phyloP scores from a whole-genome alignment of 2,797 vertebrate genomes.

The Eurystomus glaucurus region DNA sequence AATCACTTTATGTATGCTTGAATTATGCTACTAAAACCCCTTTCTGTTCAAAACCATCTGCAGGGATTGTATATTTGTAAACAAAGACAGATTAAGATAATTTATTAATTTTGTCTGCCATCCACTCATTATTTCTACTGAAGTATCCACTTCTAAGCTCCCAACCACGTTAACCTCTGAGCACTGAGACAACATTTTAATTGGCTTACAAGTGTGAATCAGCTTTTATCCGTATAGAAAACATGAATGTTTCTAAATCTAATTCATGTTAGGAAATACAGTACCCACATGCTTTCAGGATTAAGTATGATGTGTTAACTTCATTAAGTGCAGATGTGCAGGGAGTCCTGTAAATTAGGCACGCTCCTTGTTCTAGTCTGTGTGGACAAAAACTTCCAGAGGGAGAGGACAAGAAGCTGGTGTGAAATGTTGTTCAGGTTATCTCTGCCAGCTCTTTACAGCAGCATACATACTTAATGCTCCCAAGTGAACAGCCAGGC shows the following conservation, averaged over 20 bases:
- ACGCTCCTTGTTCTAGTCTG: not conserved
- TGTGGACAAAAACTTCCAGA: not conserved
- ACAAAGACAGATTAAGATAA: slow-evolving; percentile 71
- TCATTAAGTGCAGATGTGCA: not conserved
- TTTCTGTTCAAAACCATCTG: slow-evolving; percentile 66
- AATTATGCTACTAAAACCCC: slow-evolving; percentile 47
- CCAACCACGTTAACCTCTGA: slow-evolving; percentile 56
- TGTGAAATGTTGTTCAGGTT: slow-evolving; percentile 15
- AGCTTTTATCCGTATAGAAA: slow-evolving; percentile 35
- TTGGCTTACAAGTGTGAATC: slow-evolving; percentile 56
- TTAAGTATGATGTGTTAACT: not conserved
- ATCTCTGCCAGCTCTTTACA: not conserved
- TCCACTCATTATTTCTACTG: slow-evolving; percentile 61
- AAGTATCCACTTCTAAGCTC: slow-evolving; percentile 53
- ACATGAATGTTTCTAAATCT: slow-evolving; percentile 18
- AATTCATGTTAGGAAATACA: slow-evolving; percentile 23
- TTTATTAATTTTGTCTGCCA: slow-evolving; percentile 68
- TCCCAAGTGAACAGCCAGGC: not conserved
- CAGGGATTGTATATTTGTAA: slow-evolving; percentile 61
- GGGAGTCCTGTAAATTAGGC: slow-evolving; percentile 30
- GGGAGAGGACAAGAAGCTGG: slow-evolving; percentile 10
- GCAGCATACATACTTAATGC: not conserved
- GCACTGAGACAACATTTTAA: slow-evolving; percentile 63
- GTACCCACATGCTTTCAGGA: not conserved
- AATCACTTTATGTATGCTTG: slow-evolving; percentile 51